phyloP scores from a whole-genome alignment of 2,797 vertebrate species.

The Argya squamiceps region DNA sequence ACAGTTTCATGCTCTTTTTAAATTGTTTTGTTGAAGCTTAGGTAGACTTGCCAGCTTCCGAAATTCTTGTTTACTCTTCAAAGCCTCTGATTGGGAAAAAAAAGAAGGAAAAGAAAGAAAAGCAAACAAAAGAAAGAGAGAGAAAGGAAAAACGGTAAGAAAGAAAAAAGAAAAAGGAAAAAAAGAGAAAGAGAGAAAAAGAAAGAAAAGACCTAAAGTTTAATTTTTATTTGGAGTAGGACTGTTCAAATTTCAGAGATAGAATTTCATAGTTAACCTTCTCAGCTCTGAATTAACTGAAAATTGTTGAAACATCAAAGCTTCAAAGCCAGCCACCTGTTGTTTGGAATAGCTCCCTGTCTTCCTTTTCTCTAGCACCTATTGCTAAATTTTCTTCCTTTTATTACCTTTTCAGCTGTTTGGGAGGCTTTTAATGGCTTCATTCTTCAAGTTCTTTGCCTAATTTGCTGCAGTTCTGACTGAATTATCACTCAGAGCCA shows the following conservation, averaged over 20 bases:
- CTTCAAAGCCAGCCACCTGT: slow-evolving; percentile 3
- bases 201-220: neutral
- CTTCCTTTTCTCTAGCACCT: slow-evolving; percentile 6
- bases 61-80: neutral
- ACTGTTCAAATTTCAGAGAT: neutral
- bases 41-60: neutral
- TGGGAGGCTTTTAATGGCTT: slow-evolving; percentile 11
- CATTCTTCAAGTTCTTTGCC: slow-evolving; percentile 35
- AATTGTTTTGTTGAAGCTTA: neutral
- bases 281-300: neutral
- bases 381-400: slow-evolving; percentile 38
- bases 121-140: no score
- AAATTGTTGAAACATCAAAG: slow-evolving; percentile 3
- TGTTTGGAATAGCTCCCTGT: neutral
- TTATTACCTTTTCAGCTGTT: slow-evolving; percentile 32
- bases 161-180: no score
- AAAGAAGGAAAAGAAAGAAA: no score
- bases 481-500: neutral
- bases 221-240: neutral
- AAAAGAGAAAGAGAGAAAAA: no score
- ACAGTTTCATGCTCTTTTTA: neutral
- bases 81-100: neutral
- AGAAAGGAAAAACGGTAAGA: no score
- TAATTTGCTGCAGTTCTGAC: slow-evolving; percentile 31
- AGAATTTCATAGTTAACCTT: slow-evolving; percentile 3